Evolutionary conservation across 2,113 vertebrate species (phyloP).

Genomic region (Tringa solitaria): DNA sequence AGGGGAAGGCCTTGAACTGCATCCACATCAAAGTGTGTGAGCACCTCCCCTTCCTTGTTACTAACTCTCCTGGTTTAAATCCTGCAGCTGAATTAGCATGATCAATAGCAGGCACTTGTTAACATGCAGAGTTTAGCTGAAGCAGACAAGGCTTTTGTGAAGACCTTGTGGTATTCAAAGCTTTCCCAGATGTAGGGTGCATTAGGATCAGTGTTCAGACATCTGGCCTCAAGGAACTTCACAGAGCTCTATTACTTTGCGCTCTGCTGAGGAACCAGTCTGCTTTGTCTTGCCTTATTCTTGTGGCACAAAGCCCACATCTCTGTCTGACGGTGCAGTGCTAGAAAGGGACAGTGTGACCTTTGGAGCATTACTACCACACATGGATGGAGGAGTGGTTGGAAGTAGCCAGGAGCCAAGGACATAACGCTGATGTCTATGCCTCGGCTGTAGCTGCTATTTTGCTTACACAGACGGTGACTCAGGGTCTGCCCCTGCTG

Average conservation of each 20-base stretch:
- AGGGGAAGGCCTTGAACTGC: neutral
- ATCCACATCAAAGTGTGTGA: neutral
- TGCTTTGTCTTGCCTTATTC: neutral
- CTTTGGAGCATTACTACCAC: neutral
- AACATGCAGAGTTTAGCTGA: conserved; percentile 36
- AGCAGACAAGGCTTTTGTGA: conserved; percentile 20
- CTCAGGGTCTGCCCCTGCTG: conserved; percentile 16
- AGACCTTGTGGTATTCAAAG: neutral
- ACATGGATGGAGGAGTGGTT: neutral
- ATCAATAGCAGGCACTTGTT: conserved; percentile 44
- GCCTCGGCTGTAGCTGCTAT: neutral
- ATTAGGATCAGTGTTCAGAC: conserved; percentile 22
- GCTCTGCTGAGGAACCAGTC: neutral
- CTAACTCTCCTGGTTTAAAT: conserved; percentile 1
- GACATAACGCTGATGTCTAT: neutral
- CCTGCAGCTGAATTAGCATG: conserved; percentile 28
- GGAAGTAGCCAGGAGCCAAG: conserved; percentile 14
- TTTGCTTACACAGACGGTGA: neutral
- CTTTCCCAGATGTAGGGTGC: neutral
- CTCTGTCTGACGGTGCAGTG: neutral
- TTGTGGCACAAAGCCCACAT: neutral
- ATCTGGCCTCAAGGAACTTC: neutral
- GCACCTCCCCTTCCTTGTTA: neutral
- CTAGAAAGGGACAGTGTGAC: neutral
- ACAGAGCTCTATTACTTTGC: neutral